phyloP scores from a whole-genome alignment of 2,797 vertebrate species.

The Spinus pinus region DNA sequence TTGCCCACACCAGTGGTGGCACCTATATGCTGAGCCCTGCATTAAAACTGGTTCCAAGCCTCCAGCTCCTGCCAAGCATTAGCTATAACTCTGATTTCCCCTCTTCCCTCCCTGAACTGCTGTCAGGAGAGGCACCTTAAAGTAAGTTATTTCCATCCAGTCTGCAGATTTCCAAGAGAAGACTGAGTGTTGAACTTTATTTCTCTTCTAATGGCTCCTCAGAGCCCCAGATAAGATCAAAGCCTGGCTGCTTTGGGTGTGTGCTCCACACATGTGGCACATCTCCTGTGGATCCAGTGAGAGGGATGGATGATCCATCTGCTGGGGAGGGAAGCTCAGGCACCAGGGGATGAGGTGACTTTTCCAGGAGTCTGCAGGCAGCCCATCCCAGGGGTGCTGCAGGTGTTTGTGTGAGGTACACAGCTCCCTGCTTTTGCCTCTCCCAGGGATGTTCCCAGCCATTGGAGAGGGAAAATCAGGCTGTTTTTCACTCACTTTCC shows the following conservation, averaged over 20 bases:
- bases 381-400: not conserved
- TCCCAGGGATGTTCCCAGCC: not conserved
- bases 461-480: not conserved
- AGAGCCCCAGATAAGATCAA: not conserved
- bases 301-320: not conserved
- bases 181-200: not conserved
- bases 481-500: not conserved
- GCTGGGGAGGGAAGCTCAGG: not conserved
- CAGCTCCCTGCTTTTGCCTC: not conserved
- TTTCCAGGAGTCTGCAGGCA: not conserved
- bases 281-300: rapidly evolving
- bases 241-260: not conserved
- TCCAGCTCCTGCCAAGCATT: not conserved
- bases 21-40: not conserved
- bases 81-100: not conserved
- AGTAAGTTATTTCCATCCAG: not conserved
- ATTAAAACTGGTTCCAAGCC: not conserved
- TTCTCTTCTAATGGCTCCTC: not conserved
- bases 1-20: not conserved
- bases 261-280: rapidly evolving
- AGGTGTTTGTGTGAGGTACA: not conserved
- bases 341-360: not conserved
- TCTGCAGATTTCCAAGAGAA: not conserved
- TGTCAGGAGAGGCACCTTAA: not conserved
- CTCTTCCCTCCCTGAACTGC: not conserved